Conservation (phyloP, 1,140 invertebrate genomes). For the Vanessa atalanta region DNA sequence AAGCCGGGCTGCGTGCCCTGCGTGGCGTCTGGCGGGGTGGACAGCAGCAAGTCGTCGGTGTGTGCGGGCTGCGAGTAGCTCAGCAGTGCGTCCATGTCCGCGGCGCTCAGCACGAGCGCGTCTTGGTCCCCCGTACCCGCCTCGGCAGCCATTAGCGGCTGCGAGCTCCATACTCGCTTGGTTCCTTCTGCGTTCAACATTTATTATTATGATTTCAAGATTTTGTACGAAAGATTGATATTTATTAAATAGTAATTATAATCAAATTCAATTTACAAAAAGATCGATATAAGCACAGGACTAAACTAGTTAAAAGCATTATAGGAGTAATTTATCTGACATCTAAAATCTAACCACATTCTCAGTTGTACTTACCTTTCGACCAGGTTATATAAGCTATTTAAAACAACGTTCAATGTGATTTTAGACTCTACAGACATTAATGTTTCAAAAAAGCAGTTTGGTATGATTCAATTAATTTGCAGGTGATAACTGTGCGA, state of each 20-base stretch:
- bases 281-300: no score
- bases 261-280: no score
- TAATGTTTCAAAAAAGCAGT: no score
- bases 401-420: no score
- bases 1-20: conserved; percentile 74
- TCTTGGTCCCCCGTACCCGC: conserved; percentile 45
- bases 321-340: no score
- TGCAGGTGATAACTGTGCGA: no score
- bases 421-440: no score
- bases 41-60: conserved; percentile 90
- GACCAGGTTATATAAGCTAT: no score
- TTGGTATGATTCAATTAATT: no score
- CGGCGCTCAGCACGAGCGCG: conserved; percentile 43
- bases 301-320: no score
- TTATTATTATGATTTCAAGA: background rate
- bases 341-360: no score
- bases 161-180: conserved; percentile 55
- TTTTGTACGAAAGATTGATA: background rate
- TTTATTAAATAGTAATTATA: background rate
- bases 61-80: conserved; percentile 94
- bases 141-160: conserved; percentile 42
- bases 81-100: conserved; percentile 74
- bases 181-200: conserved; percentile 25
- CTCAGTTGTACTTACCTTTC: no score
- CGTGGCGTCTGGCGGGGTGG: conserved; percentile 52